Percentiles rank a stretch among this genome's conserved stretches.
Conservation (phyloP, 2,888 invertebrate species). For the Ophion slaviceki region DNA sequence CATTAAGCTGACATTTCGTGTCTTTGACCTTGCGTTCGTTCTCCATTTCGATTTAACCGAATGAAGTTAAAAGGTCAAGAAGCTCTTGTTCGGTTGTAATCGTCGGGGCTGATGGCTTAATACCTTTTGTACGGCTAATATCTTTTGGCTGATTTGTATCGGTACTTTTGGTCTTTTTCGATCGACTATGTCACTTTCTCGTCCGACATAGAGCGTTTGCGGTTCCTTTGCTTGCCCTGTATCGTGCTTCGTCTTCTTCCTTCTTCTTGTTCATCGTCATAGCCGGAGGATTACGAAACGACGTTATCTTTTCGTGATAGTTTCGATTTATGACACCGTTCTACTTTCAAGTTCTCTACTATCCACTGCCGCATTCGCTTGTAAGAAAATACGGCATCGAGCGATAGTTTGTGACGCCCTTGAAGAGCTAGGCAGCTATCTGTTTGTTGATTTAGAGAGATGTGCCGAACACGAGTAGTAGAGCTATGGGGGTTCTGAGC, state of each 20-base stretch:
- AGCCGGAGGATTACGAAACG: conserved; percentile 5
- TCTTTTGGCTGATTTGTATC: conserved; percentile 1
- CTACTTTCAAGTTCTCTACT: conserved; percentile 13
- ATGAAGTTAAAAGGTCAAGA: not conserved
- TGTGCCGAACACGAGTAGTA: no score
- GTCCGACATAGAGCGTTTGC: not conserved
- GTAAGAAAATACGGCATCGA: conserved; percentile 10
- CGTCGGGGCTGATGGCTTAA: not conserved
- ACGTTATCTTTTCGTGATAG: not conserved
- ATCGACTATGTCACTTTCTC: not conserved
- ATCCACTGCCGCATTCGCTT: conserved; percentile 25
- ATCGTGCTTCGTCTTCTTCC: not conserved
- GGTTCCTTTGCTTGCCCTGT: not conserved
- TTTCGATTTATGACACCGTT: conserved; percentile 24
- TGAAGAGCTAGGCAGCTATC: conserved; percentile 30
- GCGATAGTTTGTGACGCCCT: not conserved
- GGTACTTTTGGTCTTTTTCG: not conserved
- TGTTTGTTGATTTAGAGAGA: conserved; percentile 13
- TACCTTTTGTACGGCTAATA: no score
- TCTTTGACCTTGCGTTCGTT: no score
- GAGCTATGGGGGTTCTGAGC: no score
- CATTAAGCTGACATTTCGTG: no score
- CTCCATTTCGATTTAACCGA: not conserved
- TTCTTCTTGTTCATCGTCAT: not conserved
- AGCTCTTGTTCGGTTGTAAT: not conserved